Percentiles rank a stretch among this genome's conserved stretches.
Conservation (phyloP, 2,113 vertebrate species). For the Sturnira hondurensis region DNA sequence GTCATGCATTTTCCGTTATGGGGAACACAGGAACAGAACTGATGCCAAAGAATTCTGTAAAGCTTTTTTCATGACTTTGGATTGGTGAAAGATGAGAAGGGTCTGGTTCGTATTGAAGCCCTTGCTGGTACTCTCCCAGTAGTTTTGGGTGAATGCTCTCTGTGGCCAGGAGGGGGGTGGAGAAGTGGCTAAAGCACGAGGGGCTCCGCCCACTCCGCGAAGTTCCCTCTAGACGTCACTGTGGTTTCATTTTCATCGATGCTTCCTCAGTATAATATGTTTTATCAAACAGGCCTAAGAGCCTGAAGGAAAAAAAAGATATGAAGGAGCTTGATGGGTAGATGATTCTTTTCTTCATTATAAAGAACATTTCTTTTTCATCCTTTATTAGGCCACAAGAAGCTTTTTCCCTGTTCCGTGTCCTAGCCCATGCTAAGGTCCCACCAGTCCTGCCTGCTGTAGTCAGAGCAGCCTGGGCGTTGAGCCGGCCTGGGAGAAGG, state of each 20-base stretch:
- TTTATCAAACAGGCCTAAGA: background rate
- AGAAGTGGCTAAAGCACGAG: background rate
- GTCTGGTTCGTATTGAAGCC: background rate
- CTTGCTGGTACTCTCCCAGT: background rate
- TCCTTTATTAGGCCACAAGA: background rate
- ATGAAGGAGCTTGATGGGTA: background rate
- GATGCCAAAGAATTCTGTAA: background rate
- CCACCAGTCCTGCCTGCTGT: background rate
- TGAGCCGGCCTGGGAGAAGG: background rate
- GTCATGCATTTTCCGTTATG: background rate
- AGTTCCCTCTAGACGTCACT: background rate
- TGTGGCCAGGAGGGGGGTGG: background rate
- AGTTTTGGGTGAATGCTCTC: background rate
- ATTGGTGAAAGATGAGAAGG: background rate
- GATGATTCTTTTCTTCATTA: background rate
- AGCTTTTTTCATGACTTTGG: background rate
- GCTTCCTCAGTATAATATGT: background rate
- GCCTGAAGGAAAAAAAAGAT: background rate
- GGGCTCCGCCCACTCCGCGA: fast-evolving
- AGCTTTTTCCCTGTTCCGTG: background rate
- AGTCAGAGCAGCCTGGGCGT: background rate
- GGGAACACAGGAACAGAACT: background rate
- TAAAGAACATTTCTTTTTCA: conserved; percentile 22
- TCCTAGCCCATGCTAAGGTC: background rate
- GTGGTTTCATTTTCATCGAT: background rate